Evolutionary conservation across 37 sponge, comb jelly and placozoan species (phyloP), one percentile per base, ranked within the genome.

Genomic region (Geodia barretti): DNA sequence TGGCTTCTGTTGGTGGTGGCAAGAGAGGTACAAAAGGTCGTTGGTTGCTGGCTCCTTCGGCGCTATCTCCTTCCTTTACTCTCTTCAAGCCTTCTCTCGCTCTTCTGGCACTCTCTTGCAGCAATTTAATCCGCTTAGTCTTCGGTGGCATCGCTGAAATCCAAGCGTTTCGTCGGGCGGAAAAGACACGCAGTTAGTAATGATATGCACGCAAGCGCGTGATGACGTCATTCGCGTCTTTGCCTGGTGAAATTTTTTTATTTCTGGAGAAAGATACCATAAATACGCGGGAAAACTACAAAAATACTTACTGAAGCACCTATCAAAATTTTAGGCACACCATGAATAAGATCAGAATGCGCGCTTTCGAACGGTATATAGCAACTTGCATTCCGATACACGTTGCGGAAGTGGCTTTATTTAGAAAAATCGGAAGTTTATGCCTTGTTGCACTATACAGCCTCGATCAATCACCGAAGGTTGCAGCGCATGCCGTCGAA

Each of bases 31-130:
- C 14, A n/a, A n/a, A n/a, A 17, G 54, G 54, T 47, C 54, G 7
- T 17, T 7, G 7, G 14, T 14, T 14, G 7, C 14, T 7, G 14
- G 54, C 14, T 47, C 11, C 11, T 47, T 47, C 54, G 11, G 14
- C 14, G 14, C 54, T 47, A 47, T 47, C 54, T 28, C 20, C 72
- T 33, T 1, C 36, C 25, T 39, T 70, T 36, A 26, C 29, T 38
- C 39, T 33, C 76, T 75, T 61, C 3, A 61, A 37, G 19, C 74
- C 74, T 73, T 75, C 81, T 81, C 81, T 60, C 23, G 72, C 81
- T 9, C 25, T 70, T 33, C 26, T 36, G 19, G 69, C 70, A 42
- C 14, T 40, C 25, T 39, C 62, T n/a, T 58, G 29, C 11, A 70
- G 54, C 28, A 4, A 21, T 43, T 66, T 79, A 43, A 68, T 43